A percentile compares a stretch with the other conserved stretches of the same genome.
phyloP scores from a whole-genome alignment of 2,113 vertebrate genomes.

The Damaliscus lunatus region DNA sequence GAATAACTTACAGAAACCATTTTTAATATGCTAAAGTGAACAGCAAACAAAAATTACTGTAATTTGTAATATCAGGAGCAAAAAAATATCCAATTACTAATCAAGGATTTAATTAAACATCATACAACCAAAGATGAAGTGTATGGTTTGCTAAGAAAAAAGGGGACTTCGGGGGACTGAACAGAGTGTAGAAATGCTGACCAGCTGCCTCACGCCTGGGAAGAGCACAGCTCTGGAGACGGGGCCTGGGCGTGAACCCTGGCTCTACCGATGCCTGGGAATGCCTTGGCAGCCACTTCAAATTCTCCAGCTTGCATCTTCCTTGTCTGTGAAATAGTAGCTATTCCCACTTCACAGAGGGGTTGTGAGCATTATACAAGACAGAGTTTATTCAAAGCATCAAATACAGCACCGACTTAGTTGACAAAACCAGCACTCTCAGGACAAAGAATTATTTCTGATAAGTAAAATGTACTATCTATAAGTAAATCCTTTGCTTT shows the following conservation, averaged over 20 bases:
- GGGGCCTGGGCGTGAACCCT: fast-evolving
- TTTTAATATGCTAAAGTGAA: neutral
- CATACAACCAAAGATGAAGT: neutral
- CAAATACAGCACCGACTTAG: neutral
- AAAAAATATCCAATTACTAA: neutral
- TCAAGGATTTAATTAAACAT: neutral
- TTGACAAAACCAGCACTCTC: neutral
- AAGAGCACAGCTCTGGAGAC: neutral
- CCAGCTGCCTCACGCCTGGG: neutral
- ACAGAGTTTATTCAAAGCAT: neutral
- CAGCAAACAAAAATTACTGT: neutral
- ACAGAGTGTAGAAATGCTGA: neutral
- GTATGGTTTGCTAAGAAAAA: neutral
- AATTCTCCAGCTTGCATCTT: neutral
- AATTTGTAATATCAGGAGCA: neutral
- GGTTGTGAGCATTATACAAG: neutral
- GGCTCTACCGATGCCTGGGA: neutral
- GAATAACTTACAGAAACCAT: neutral
- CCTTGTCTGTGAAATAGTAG: neutral
- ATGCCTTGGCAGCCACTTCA: neutral
- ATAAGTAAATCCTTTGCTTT: neutral
- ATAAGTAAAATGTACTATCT: neutral
- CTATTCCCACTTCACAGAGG: neutral
- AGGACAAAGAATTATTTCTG: neutral
- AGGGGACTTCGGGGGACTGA: neutral